These are phyloP conservation scores for Caenorhabditis inopinata DNA, from an alignment of 1,140 invertebrate species.

Conservation along the genomic window DNA sequence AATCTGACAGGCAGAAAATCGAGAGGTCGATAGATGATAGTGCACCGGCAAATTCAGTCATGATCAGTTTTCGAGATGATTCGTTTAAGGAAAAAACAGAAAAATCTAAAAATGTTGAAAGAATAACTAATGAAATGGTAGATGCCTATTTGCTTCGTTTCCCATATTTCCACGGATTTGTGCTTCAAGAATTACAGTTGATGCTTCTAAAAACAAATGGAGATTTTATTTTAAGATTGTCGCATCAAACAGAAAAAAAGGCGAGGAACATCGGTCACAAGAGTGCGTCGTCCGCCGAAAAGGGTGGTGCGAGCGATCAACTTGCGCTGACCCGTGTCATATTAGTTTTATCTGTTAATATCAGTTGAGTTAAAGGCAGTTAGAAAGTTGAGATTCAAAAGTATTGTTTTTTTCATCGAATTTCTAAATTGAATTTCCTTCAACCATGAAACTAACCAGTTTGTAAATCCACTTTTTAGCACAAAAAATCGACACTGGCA, in stretches of 20 bases:
- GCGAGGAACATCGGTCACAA: not conserved
- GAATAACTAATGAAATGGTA: conserved; percentile 10
- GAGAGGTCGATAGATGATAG: not conserved
- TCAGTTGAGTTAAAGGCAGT: not conserved
- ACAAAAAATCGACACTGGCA: not conserved
- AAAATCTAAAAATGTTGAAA: not conserved
- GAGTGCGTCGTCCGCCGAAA: not conserved
- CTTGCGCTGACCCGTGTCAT: not conserved
- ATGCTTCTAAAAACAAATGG: not conserved
- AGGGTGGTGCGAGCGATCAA: not conserved
- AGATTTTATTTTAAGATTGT: not conserved
- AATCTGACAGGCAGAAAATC: not conserved
- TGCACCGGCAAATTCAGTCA: not conserved
- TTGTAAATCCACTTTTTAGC: not conserved
- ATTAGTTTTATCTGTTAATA: not conserved
- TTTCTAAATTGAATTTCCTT: too few relatives aligned
- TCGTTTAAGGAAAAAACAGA: not conserved
- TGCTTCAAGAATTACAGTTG: conserved; percentile 4
- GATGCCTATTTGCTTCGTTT: not conserved
- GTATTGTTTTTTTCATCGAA: not conserved
- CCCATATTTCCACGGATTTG: not conserved
- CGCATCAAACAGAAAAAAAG: not conserved
- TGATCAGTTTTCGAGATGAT: conserved; percentile 17
- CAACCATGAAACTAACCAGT: too few relatives aligned
- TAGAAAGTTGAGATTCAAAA: too few relatives aligned